Evolutionary conservation across 2,113 vertebrate genomes (phyloP).

Genomic region (Aptenodytes forsteri): DNA sequence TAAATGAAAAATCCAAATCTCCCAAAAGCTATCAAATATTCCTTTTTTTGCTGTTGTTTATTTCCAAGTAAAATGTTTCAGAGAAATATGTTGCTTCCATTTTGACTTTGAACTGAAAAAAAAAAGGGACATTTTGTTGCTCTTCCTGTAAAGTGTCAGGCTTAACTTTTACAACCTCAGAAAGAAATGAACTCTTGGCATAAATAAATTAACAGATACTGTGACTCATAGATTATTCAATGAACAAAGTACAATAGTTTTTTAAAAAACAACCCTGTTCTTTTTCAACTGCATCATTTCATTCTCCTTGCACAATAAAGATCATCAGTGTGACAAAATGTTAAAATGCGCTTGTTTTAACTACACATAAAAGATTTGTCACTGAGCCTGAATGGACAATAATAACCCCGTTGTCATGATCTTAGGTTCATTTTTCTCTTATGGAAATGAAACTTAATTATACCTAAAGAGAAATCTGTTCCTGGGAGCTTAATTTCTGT

Average conservation of each 20-base stretch:
- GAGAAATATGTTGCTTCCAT: background rate
- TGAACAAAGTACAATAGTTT: background rate
- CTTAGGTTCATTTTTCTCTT: slow-evolving; percentile 66
- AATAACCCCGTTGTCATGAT: slow-evolving; percentile 58
- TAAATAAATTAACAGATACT: background rate
- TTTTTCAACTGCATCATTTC: slow-evolving; percentile 56
- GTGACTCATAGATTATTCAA: background rate
- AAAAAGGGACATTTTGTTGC: background rate
- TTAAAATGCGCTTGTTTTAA: slow-evolving; percentile 63
- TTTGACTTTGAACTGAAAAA: background rate
- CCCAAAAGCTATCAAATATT: background rate
- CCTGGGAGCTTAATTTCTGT: slow-evolving; percentile 47
- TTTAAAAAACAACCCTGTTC: background rate
- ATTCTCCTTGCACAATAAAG: slow-evolving; percentile 33
- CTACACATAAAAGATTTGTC: slow-evolving; percentile 38
- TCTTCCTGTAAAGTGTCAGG: background rate
- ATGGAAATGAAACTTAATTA: slow-evolving; percentile 65
- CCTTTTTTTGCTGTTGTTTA: background rate
- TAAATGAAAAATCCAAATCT: background rate
- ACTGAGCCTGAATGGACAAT: slow-evolving; percentile 59
- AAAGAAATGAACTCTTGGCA: background rate
- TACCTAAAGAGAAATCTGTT: slow-evolving; percentile 54
- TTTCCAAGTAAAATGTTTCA: background rate
- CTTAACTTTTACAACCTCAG: background rate
- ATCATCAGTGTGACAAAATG: slow-evolving; percentile 49